These are phyloP conservation scores for Morpho deidamia DNA, from an alignment of 2,888 invertebrate species.

Conservation along the genomic window DNA sequence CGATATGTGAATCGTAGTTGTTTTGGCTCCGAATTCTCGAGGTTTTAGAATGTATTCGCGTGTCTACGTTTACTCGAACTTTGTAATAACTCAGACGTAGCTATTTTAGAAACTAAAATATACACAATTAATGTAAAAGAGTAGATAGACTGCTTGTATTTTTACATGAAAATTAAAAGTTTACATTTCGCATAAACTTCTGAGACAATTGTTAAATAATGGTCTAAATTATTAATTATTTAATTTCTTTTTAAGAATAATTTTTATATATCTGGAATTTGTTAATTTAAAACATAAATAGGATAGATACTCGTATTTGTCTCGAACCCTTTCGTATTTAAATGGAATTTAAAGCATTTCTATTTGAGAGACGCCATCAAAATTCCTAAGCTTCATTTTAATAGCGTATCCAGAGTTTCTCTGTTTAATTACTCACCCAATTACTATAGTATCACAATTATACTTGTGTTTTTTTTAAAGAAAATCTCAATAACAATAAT, in stretches of 20 bases:
- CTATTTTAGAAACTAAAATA: too few relatives aligned
- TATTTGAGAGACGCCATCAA: slow-evolving; percentile 19
- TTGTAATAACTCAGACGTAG: too few relatives aligned
- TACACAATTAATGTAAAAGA: too few relatives aligned
- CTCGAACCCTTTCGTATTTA: slow-evolving; percentile 14
- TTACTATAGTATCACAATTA: too few relatives aligned
- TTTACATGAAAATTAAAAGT: too few relatives aligned
- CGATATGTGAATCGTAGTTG: slow-evolving; percentile 4
- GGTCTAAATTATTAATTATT: too few relatives aligned
- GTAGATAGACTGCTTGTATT: too few relatives aligned
- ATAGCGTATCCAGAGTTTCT: slow-evolving; percentile 13
- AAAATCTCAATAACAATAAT: too few relatives aligned
- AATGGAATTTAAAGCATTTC: slow-evolving; percentile 21
- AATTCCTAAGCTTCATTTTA: slow-evolving; percentile 20
- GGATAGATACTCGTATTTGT: slow-evolving; percentile 9
- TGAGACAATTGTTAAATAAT: too few relatives aligned
- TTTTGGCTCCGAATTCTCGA: background rate
- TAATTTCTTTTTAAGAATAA: too few relatives aligned
- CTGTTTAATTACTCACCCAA: slow-evolving; percentile 3
- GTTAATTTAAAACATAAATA: background rate
- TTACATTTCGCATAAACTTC: too few relatives aligned
- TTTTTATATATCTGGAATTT: background rate
- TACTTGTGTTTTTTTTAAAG: too few relatives aligned
- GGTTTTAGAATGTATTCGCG: background rate
- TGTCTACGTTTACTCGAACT: background rate